Base-by-base conservation (phyloP, 1,140 invertebrate genomes). In the Macrobrachium rosenbergii region DNA sequence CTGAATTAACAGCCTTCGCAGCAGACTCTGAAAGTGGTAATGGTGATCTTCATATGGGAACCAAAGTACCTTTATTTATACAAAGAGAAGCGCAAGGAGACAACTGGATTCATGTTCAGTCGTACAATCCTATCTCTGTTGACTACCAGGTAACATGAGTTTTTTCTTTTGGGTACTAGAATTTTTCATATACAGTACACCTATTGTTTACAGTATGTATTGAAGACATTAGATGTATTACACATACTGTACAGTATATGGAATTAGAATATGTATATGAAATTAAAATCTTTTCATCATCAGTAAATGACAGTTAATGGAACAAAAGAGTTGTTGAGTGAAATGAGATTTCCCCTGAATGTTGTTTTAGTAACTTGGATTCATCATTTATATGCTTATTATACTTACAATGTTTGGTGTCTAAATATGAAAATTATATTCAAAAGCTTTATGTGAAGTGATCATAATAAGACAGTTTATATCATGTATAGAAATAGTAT, bases 71-170 rank as follows among this genome's bases (percentile, higher is more conserved):
- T 7, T 2, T 81, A 12, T 81, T 63, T 19, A 14, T 63, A 19
- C 78, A 81, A 28, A 73, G 6, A 16, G 67, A 59, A 43, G 73
- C 69, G 10, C 78, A 87, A 63, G 78, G 67, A 23, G 69, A 81
- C 16, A 28, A 45, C 7, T 87, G 84, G 84, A 37, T 81, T 52
- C 73, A 45, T n/a, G 19, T 43, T 12, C 23, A 81, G 43, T 19
- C 17, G 11, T 45, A n/a, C 28, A 76, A 75, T 7, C 12, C 3
- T 17, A 7, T 60, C 16, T 19, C 5, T 16, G 23, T 14, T n/a
- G 81, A 79, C 58, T 79, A 59, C 77, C 77, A 79, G 77, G 77
- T 79, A n/a, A 60, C 45, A n/a, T n/a, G 21, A 14, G 59, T 60
- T 21, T 58, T 60, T 19, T 75, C 60, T 63, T n/a, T 23, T 59